Evolutionary conservation across 2,113 vertebrate species (phyloP).

Genomic region (Dicrurus megarhynchus): DNA sequence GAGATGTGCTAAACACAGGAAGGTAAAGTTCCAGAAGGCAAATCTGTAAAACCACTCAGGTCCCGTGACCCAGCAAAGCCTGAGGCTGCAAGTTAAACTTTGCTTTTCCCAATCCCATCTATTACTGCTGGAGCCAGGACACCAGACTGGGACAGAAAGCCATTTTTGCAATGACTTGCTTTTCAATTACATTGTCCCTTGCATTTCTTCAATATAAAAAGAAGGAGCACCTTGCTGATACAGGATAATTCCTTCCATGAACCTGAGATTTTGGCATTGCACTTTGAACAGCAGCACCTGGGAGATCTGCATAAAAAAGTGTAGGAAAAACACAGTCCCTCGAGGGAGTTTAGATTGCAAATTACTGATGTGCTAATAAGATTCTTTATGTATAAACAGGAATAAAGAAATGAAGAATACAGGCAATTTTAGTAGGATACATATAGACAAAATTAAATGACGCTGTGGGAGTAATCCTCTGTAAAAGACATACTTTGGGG

Average conservation of each 20-base stretch:
- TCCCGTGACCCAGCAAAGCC: not conserved
- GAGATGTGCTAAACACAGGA: rapidly evolving
- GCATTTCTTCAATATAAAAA: not conserved
- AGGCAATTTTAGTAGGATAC: not conserved
- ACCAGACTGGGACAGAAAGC: not conserved
- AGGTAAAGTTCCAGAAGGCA: not conserved
- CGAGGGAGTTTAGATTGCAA: not conserved
- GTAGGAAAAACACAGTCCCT: not conserved
- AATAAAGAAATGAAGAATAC: not conserved
- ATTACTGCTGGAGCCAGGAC: not conserved
- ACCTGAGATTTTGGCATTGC: not conserved
- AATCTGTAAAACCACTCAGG: not conserved
- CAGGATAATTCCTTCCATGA: not conserved
- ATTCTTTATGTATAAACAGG: not conserved
- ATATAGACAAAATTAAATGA: conserved; percentile 4
- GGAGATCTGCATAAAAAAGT: not conserved
- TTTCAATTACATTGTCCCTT: not conserved
- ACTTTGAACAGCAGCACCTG: not conserved
- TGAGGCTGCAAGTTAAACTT: not conserved
- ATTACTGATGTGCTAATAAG: conserved; percentile 5
- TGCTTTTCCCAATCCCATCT: rapidly evolving
- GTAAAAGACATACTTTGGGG: not conserved
- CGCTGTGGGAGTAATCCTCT: not conserved
- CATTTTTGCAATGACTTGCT: not conserved
- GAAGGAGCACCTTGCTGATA: not conserved